These are phyloP conservation scores for Deilephila elpenor DNA, from an alignment of 2,888 invertebrate species.

Conservation along the genomic window DNA sequence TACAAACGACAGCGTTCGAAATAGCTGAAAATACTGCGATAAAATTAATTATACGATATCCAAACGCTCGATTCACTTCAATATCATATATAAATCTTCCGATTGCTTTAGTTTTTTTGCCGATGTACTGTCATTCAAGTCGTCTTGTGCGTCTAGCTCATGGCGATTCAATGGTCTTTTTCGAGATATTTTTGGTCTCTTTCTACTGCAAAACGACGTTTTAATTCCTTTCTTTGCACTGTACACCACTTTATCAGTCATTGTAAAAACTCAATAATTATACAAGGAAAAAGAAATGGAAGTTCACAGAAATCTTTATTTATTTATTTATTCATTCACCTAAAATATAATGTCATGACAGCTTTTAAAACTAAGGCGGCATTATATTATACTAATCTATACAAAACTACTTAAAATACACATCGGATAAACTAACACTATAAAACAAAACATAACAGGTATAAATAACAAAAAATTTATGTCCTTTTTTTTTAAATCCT, in stretches of 20 bases:
- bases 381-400: too few species aligned
- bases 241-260: slow-evolving; percentile 14
- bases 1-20: slow-evolving; percentile 1
- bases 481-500: too few species aligned
- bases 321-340: too few species aligned
- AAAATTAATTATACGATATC: neutral
- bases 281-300: slow-evolving; percentile 13
- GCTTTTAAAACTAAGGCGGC: too few species aligned
- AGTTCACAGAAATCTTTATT: neutral
- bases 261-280: slow-evolving; percentile 18
- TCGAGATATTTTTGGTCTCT: neutral
- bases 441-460: too few species aligned
- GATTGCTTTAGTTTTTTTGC: slow-evolving; percentile 13
- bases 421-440: too few species aligned
- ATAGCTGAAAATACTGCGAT: slow-evolving; percentile 3
- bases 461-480: too few species aligned
- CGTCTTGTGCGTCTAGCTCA: slow-evolving; percentile 1
- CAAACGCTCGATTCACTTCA: neutral
- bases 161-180: neutral
- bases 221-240: neutral
- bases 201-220: neutral
- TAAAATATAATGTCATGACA: too few species aligned
- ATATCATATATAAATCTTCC: too few species aligned
- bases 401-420: too few species aligned
- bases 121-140: slow-evolving; percentile 19